These are phyloP conservation scores for Leptonema lineaticorne DNA, from an alignment of 1,140 invertebrate genomes.

Conservation along the genomic window DNA sequence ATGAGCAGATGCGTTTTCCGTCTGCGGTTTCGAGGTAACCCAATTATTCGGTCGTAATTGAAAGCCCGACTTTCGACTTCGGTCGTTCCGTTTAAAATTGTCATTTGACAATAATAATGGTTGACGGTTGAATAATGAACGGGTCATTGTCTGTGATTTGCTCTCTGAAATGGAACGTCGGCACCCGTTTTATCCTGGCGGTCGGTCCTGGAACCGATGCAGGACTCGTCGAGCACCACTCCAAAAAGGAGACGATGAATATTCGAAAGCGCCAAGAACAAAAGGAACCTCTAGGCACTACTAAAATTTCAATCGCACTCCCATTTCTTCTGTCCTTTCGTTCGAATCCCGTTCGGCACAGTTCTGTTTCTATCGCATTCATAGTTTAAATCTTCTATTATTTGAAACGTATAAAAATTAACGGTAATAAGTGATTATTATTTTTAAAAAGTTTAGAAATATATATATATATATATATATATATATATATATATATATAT, in stretches of 20 bases:
- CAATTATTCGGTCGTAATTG: not conserved
- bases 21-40: not conserved
- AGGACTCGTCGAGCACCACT: not conserved
- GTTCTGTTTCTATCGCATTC: too few species aligned
- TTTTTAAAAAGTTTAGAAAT: too few species aligned
- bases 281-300: not conserved
- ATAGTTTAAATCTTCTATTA: too few species aligned
- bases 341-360: not conserved
- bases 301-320: too few species aligned
- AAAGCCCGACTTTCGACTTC: not conserved
- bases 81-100: not conserved
- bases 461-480: too few species aligned
- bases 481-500: too few species aligned
- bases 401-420: too few species aligned
- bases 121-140: not conserved
- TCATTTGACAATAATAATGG: not conserved
- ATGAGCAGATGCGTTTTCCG: too few species aligned
- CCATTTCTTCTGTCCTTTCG: not conserved
- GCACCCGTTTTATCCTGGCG: not conserved
- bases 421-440: too few species aligned
- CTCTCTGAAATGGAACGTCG: not conserved
- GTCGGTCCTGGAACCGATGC: not conserved
- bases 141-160: not conserved
- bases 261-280: not conserved
- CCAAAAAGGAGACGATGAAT: not conserved